Evolutionary conservation across 2,797 vertebrate genomes (phyloP), one percentile per base, ranked within the genome.

Genomic region (Typhlichthys eigenmanni): DNA sequence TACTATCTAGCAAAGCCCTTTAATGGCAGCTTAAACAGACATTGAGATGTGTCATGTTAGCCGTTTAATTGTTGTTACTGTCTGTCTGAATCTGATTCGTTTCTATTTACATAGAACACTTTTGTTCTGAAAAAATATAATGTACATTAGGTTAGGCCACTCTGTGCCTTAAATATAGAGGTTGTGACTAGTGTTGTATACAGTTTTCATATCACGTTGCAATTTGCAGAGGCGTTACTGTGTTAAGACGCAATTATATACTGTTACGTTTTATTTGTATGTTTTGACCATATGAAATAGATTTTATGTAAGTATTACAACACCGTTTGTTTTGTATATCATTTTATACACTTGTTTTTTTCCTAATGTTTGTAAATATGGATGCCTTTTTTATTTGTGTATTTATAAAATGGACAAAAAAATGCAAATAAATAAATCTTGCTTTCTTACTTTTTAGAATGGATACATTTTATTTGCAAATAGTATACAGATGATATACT

Each of bases 351-450:
- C 76, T 66, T 52, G 53, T 61, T 56, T 16, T 74, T 65, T 4
- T 64, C 72, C 62, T 55, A 49, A 66, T 6, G 5, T 68, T 59
- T 87, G 78, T 87, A 87, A 74, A 85, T 88, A 82, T 63, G 64
- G 14, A 54, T 61, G 32, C 68, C 68, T 58, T 80, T 85, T 88
- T 34, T 85, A 79, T 71, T 69, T 61, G 60, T 71, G 48, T 84
- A 79, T 89, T 87, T 90, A 83, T 88, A 79, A 87, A 86, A 90
- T 85, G 74, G 78, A 66, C 52, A 78, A 85, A 83, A 83, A 82
- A 66, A 54, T 38, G 34, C 6, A 60, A 32, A 16, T 51, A 68
- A 83, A 85, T 87, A 86, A 84, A 83, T 64, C 8, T 76, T 80
- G 56, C 87, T 87, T 84, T 83, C 53, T 61, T 73, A 79, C 49